phyloP scores from a whole-genome alignment of 1,140 invertebrate genomes.

The Phortica variegata region DNA sequence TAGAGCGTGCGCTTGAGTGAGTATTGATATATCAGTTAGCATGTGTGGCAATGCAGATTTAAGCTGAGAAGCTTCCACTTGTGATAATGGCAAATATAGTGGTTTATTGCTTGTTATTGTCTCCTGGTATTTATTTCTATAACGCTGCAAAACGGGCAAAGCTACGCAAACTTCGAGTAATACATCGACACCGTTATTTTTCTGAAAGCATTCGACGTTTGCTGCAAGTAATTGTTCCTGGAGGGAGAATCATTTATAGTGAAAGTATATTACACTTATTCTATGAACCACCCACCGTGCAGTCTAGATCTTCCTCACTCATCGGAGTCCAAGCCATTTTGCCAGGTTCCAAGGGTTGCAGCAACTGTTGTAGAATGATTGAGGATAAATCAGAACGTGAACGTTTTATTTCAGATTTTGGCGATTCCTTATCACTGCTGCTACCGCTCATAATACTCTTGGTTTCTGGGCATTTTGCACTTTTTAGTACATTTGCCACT shows the following conservation, averaged over 20 bases:
- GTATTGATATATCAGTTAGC: constrained; percentile 79
- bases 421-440: constrained; percentile 61
- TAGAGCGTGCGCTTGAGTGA: constrained; percentile 78
- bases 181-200: constrained; percentile 47
- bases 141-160: constrained; percentile 46
- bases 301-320: constrained; percentile 49
- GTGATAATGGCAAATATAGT: constrained; percentile 44
- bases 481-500: constrained; percentile 39
- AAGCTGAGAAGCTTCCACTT: constrained; percentile 41
- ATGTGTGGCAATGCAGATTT: constrained; percentile 62
- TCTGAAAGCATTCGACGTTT: constrained; percentile 62
- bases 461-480: constrained; percentile 43
- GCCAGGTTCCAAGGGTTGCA: constrained; percentile 61
- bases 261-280: background rate
- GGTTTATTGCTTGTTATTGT: constrained; percentile 38
- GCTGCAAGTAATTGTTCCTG: constrained; percentile 62
- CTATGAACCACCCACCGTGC: constrained; percentile 31
- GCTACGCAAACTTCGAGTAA: constrained; percentile 42
- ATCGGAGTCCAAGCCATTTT: constrained; percentile 52
- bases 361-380: constrained; percentile 67
- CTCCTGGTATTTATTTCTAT: constrained; percentile 47
- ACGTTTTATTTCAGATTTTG: constrained; percentile 62
- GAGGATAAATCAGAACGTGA: constrained; percentile 65
- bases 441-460: constrained; percentile 34
- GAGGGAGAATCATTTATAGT: constrained; percentile 13